Evolutionary conservation across 1,140 invertebrate genomes (phyloP).

Genomic region (Anagrus nilaparvatae): DNA sequence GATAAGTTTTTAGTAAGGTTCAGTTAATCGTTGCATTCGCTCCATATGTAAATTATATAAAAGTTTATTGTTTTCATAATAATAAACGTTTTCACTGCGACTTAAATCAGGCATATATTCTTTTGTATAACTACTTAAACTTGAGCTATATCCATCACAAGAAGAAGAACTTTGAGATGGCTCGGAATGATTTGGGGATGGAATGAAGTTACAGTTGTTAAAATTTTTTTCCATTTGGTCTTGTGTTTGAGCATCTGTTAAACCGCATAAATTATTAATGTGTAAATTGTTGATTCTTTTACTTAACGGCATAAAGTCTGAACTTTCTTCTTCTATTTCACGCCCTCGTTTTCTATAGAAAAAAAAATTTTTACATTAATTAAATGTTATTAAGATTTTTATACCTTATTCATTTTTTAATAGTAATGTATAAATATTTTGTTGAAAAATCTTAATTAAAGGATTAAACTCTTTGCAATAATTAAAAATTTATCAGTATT

Average conservation of each 20-base stretch:
- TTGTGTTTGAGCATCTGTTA: constrained; percentile 19
- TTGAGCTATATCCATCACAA: constrained; percentile 32
- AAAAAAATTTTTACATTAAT: constrained; percentile 8
- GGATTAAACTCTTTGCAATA: not conserved
- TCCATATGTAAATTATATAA: constrained; percentile 50
- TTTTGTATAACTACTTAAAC: constrained; percentile 27
- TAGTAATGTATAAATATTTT: not conserved
- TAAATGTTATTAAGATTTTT: constrained; percentile 2
- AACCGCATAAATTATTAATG: constrained; percentile 44
- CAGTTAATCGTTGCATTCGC: constrained; percentile 39
- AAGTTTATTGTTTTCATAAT: constrained; percentile 53
- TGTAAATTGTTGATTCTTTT: constrained; percentile 73
- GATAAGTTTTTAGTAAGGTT: constrained; percentile 29
- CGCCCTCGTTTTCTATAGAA: constrained; percentile 53
- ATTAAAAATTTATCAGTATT: not conserved
- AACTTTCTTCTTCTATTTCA: constrained; percentile 52
- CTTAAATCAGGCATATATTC: constrained; percentile 48
- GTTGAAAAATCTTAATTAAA: not conserved
- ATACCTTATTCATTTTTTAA: no score
- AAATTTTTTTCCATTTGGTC: constrained; percentile 33
- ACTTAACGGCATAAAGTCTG: constrained; percentile 65
- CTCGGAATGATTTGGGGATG: constrained; percentile 37
- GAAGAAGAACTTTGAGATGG: constrained; percentile 34
- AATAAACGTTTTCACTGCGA: constrained; percentile 49
- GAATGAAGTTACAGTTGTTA: constrained; percentile 25